These are phyloP conservation scores for Eulemur macaco DNA, from an alignment of 2,113 vertebrate species.

Conservation along the genomic window DNA sequence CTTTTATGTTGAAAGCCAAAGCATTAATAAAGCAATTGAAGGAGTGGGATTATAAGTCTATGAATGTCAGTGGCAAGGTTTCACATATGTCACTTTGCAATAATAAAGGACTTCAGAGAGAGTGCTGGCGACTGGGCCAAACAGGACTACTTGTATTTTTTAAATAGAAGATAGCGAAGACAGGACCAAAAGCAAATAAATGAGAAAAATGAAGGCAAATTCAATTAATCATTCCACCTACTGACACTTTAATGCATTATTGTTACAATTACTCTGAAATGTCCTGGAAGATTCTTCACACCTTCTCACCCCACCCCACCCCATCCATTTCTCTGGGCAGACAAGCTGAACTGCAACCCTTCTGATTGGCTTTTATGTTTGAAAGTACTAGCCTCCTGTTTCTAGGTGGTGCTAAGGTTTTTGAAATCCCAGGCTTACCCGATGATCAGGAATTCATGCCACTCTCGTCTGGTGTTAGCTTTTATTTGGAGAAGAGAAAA, in stretches of 20 bases:
- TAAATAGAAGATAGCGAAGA: constrained; percentile 60
- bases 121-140: constrained; percentile 40
- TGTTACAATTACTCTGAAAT: constrained; percentile 86
- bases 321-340: constrained; percentile 85
- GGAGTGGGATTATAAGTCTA: constrained; percentile 79
- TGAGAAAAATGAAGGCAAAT: constrained; percentile 84
- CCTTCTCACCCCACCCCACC: constrained; percentile 50
- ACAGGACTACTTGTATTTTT: constrained; percentile 74
- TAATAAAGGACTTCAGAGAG: constrained; percentile 79
- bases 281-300: constrained; percentile 81
- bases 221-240: constrained; percentile 86
- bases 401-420: neutral
- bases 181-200: constrained; percentile 77
- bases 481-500: neutral
- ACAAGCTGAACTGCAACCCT: constrained; percentile 75
- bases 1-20: constrained; percentile 80
- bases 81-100: constrained; percentile 77
- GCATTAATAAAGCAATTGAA: constrained; percentile 82
- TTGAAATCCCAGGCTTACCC: neutral
- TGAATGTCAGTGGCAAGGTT: constrained; percentile 80
- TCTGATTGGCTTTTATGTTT: constrained; percentile 38
- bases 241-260: constrained; percentile 89
- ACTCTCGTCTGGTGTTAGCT: neutral
- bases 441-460: neutral
- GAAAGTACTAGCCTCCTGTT: neutral